A percentile compares a stretch with the other conserved stretches of the same genome.
Conservation (phyloP, 2,888 invertebrate species). For the Drosophila sordidula region DNA sequence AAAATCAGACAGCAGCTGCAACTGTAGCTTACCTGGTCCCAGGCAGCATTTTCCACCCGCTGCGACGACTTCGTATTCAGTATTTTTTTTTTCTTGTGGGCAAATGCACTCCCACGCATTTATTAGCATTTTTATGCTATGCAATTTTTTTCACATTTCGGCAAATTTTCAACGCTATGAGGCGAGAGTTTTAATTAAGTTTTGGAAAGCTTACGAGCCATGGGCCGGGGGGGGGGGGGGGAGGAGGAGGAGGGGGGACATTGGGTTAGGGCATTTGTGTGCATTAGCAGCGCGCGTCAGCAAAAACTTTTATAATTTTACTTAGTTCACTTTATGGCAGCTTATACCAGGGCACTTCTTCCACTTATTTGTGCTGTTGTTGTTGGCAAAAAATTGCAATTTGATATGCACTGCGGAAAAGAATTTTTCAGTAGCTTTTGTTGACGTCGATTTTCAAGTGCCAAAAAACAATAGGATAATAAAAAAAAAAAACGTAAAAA, state of each 20-base stretch:
- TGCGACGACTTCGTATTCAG: constrained; percentile 17
- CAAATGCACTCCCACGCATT: constrained; percentile 55
- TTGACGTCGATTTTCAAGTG: constrained; percentile 17
- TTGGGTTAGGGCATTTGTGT: constrained; percentile 1
- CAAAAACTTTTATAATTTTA: constrained; percentile 62
- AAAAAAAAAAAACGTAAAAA: background rate
- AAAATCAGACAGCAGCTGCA: constrained; percentile 4
- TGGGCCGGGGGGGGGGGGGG: no score
- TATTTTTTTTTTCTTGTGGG: background rate
- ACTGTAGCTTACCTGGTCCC: constrained; percentile 11
- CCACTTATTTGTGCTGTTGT: constrained; percentile 7
- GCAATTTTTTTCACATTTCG: constrained; percentile 55
- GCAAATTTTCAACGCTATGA: constrained; percentile 38
- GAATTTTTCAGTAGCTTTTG: constrained; percentile 39
- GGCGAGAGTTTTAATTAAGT: constrained; percentile 71
- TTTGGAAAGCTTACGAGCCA: constrained; percentile 22
- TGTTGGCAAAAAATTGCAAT: constrained; percentile 50
- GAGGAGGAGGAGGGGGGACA: background rate
- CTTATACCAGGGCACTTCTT: constrained; percentile 1
- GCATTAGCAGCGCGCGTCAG: constrained; percentile 21
- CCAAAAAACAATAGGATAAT: constrained; percentile 1
- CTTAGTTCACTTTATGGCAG: constrained; percentile 46
- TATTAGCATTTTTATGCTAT: constrained; percentile 71
- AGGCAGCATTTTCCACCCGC: background rate
- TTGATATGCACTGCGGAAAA: constrained; percentile 46